These are phyloP conservation scores for Sarcophaga bullata DNA, from an alignment of 1,140 invertebrate species.

Conservation along the genomic window DNA sequence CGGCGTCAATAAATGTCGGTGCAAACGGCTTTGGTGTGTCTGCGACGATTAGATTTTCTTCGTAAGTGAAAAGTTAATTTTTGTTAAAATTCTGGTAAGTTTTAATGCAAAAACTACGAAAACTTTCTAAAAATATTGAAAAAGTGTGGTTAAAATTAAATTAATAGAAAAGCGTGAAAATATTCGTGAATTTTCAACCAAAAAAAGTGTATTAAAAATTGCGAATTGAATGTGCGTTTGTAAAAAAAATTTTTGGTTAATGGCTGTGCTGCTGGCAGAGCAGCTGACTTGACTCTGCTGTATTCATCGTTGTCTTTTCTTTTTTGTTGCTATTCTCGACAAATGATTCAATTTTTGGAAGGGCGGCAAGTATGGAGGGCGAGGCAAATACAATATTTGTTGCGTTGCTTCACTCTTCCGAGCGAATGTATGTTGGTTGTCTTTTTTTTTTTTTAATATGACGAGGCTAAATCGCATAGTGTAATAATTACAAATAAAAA, in stretches of 20 bases:
- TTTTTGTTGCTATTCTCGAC: constrained; percentile 64
- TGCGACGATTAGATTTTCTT: constrained; percentile 38
- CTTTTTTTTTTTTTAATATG: not conserved
- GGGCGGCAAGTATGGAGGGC: constrained; percentile 17
- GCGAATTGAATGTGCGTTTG: constrained; percentile 26
- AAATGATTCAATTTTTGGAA: constrained; percentile 60
- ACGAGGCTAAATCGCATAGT: constrained; percentile 33
- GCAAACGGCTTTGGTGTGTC: constrained; percentile 28
- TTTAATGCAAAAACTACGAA: not conserved
- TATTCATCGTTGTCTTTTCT: constrained; percentile 49
- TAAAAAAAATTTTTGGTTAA: constrained; percentile 36
- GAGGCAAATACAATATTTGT: constrained; percentile 38
- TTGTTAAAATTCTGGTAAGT: constrained; percentile 37
- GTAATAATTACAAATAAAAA: constrained; percentile 20
- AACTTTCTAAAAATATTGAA: not conserved
- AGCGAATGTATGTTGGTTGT: not conserved
- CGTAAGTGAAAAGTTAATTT: constrained; percentile 35
- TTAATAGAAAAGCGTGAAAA: not conserved
- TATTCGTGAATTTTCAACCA: not conserved
- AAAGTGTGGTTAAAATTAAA: not conserved
- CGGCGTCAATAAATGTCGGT: not conserved
- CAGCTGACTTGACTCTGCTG: constrained; percentile 15
- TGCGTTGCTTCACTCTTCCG: constrained; percentile 34
- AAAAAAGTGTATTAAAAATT: not conserved
- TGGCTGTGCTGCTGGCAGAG: constrained; percentile 30